These are phyloP conservation scores for Crambe crambe DNA, from an alignment of 37 sponge, comb jelly and placozoan genomes.

Conservation along the genomic window DNA sequence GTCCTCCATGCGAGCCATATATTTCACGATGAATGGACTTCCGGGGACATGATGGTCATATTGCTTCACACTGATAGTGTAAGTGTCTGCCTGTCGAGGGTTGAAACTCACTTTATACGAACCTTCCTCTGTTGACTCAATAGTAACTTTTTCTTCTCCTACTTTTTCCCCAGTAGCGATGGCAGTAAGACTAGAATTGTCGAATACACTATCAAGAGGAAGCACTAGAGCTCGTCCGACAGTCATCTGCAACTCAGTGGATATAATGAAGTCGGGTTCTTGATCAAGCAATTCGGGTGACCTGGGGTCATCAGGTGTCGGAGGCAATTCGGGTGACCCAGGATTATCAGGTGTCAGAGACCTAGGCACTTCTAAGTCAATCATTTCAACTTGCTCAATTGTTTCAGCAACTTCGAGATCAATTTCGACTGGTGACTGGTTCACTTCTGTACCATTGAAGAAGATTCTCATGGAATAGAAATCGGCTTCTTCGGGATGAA, in stretches of 20 bases:
- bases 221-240: conserved; percentile 27
- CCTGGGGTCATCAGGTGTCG: neutral
- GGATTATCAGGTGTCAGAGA: neutral
- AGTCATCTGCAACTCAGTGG: neutral
- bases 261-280: neutral
- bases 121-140: conserved; percentile 12
- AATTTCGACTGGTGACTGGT: conserved; percentile 49
- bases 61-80: conserved; percentile 25
- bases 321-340: neutral
- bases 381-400: neutral
- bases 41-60: conserved; percentile 9
- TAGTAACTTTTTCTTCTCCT: conserved; percentile 14
- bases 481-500: conserved; percentile 37
- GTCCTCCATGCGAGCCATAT: neutral
- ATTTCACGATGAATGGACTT: conserved; percentile 18
- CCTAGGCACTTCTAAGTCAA: no score
- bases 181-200: neutral
- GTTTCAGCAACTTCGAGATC: conserved; percentile 5
- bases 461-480: conserved; percentile 36
- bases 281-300: neutral
- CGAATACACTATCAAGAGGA: neutral
- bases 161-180: conserved; percentile 32
- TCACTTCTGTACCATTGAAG: conserved; percentile 32
- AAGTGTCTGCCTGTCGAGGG: conserved; percentile 35
- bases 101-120: conserved; percentile 6